A percentile compares a stretch with the other conserved stretches of the same genome.
These are phyloP conservation scores for Ichneumon xanthorius DNA, from an alignment of 2,888 invertebrate species.

Conservation along the genomic window DNA sequence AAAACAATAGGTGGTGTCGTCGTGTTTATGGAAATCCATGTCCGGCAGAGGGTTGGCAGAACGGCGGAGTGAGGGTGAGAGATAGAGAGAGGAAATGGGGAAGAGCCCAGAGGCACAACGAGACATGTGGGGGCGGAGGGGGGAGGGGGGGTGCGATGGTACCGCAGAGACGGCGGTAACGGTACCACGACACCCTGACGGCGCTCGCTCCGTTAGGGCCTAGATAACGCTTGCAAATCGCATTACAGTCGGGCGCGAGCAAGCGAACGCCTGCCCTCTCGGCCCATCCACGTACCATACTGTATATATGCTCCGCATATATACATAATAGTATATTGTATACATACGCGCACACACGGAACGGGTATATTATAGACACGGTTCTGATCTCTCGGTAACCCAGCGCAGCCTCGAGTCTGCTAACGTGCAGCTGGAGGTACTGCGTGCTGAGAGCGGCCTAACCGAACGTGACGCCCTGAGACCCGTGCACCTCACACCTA, in stretches of 20 bases:
- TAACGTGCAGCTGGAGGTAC: slow-evolving; percentile 50
- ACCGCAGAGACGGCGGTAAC: slow-evolving; percentile 43
- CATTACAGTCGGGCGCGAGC: slow-evolving; percentile 77
- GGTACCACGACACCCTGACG: slow-evolving; percentile 37
- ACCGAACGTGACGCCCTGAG: slow-evolving; percentile 66
- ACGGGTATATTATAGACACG: slow-evolving; percentile 11
- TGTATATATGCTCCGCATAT: slow-evolving; percentile 25
- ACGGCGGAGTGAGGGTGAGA: slow-evolving; percentile 11
- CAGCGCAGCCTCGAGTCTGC: slow-evolving; percentile 34
- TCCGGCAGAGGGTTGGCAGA: slow-evolving; percentile 68
- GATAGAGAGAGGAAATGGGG: slow-evolving; percentile 38
- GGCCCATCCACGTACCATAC: slow-evolving; percentile 42
- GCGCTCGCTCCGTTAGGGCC: slow-evolving; percentile 75
- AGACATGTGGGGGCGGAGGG: not conserved
- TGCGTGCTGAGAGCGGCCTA: slow-evolving; percentile 58
- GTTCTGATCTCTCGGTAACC: slow-evolving; percentile 41
- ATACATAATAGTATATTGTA: slow-evolving; percentile 21
- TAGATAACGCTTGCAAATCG: slow-evolving; percentile 84
- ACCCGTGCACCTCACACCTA: slow-evolving; percentile 43
- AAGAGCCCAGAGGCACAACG: slow-evolving; percentile 37
- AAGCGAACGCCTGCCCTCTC: slow-evolving; percentile 52
- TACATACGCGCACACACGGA: not conserved
- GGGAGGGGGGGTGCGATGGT: slow-evolving; percentile 6
- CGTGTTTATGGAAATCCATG: slow-evolving; percentile 82
- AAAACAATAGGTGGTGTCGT: slow-evolving; percentile 78